These are phyloP conservation scores for Mugil cephalus DNA, from an alignment of 2,113 vertebrate genomes.

Conservation along the genomic window DNA sequence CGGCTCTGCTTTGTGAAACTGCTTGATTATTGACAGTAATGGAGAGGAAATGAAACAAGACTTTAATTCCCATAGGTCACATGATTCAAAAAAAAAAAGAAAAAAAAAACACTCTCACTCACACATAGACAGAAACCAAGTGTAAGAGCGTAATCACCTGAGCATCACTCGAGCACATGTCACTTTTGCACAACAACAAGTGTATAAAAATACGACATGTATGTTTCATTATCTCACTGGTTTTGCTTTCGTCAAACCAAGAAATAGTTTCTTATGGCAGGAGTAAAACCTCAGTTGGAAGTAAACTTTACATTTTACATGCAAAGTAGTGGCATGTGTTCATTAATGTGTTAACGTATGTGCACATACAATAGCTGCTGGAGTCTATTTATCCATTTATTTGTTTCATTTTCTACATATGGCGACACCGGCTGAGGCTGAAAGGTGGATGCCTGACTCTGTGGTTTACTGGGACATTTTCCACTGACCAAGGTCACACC, in stretches of 20 bases:
- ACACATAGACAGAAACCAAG: conserved; percentile 19
- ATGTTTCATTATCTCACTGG: not conserved
- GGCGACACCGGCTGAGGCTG: not conserved
- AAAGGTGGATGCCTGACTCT: not conserved
- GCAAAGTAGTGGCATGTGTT: too few species aligned
- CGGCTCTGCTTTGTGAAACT: conserved; percentile 43
- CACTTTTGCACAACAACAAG: conserved; percentile 6
- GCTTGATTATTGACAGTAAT: conserved; percentile 57
- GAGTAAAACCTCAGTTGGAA: too few species aligned
- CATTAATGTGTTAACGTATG: too few species aligned
- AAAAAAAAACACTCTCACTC: conserved; percentile 19
- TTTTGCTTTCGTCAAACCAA: not conserved
- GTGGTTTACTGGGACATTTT: not conserved
- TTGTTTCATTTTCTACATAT: not conserved
- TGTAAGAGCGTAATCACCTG: conserved; percentile 5
- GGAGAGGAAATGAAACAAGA: conserved; percentile 69
- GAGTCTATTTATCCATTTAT: too few species aligned
- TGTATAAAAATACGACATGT: not conserved
- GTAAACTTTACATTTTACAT: too few species aligned
- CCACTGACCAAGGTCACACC: not conserved
- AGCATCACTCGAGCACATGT: conserved; percentile 26
- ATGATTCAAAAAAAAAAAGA: conserved; percentile 35
- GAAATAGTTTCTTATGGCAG: too few species aligned
- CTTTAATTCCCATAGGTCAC: conserved; percentile 63
- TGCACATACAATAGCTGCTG: too few species aligned